Percentiles rank a stretch among this genome's conserved stretches.
Conservation (phyloP, 2,113 vertebrate species). For the Eidolon helvum region DNA sequence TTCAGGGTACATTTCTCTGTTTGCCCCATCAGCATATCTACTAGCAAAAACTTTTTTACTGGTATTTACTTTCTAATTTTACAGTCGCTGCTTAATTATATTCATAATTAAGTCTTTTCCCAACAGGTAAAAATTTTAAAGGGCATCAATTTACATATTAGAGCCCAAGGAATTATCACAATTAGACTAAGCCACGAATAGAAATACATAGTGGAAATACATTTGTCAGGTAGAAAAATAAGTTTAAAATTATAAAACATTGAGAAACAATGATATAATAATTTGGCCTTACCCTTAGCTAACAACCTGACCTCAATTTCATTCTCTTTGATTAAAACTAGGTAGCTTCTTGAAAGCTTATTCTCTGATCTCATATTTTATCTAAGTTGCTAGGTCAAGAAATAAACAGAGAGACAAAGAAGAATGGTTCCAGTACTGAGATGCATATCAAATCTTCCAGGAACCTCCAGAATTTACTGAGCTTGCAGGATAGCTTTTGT, state of each 20-base stretch:
- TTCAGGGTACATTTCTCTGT: not conserved
- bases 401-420: constrained; percentile 20
- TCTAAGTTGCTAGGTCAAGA: constrained; percentile 29
- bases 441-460: constrained; percentile 46
- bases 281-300: not conserved
- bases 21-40: not conserved
- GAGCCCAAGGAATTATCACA: not conserved
- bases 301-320: not conserved
- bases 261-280: not conserved
- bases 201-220: not conserved
- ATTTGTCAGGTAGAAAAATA: not conserved
- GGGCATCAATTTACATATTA: not conserved
- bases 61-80: not conserved
- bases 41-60: not conserved
- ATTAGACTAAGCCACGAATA: not conserved
- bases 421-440: constrained; percentile 49
- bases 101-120: not conserved
- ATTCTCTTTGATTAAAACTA: constrained; percentile 48
- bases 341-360: not conserved
- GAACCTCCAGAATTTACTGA: constrained; percentile 61
- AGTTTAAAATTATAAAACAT: not conserved
- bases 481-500: constrained; percentile 64
- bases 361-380: constrained; percentile 21
- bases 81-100: not conserved
- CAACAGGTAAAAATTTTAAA: not conserved